phyloP scores from a whole-genome alignment of 2,113 vertebrate genomes.

The Mionectes macconnelli region DNA sequence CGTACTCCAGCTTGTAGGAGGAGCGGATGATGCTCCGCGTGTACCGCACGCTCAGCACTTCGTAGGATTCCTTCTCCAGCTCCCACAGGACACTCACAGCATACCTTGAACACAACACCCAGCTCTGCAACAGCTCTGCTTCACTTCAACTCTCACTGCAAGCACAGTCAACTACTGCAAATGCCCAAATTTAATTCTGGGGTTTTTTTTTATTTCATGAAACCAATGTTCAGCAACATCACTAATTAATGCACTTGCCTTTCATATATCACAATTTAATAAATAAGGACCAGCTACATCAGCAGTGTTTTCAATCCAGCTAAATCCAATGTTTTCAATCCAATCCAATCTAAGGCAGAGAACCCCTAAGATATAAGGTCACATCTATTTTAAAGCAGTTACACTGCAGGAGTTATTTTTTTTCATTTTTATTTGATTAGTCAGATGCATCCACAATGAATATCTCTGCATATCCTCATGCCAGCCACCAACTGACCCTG shows the following conservation, averaged over 20 bases:
- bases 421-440: background rate
- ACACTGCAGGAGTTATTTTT: background rate
- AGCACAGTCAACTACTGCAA: background rate
- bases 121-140: background rate
- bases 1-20: conserved; percentile 90
- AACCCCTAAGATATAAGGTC: background rate
- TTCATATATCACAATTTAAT: background rate
- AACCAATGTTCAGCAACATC: background rate
- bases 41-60: conserved; percentile 78
- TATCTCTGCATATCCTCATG: background rate
- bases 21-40: conserved; percentile 85
- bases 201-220: background rate
- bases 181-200: background rate
- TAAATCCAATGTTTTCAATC: background rate
- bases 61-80: conserved; percentile 78
- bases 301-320: background rate
- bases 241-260: background rate
- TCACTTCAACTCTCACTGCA: background rate
- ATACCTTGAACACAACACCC: conserved; percentile 76
- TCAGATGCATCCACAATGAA: background rate
- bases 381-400: background rate
- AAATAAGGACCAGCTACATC: background rate
- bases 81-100: conserved; percentile 93
- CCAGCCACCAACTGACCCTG: background rate
- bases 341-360: background rate